phyloP scores from a whole-genome alignment of 2,888 invertebrate species.

The Chesias legatella region DNA sequence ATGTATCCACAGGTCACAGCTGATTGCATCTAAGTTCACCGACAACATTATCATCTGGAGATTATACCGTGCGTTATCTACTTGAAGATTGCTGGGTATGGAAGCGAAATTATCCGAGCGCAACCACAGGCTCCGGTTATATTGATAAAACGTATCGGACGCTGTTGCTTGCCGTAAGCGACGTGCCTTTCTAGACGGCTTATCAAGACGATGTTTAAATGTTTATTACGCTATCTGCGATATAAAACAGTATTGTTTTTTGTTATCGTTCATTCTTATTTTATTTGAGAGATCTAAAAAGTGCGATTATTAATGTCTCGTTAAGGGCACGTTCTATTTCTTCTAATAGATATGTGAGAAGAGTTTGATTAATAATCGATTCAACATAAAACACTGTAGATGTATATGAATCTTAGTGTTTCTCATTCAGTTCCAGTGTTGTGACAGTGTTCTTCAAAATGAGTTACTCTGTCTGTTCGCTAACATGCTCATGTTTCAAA shows the following conservation, averaged over 20 bases:
- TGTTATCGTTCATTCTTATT: background rate
- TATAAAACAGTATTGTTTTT: background rate
- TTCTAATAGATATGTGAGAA: too few species aligned
- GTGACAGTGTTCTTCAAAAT: too few species aligned
- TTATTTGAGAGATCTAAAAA: background rate
- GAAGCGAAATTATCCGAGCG: constrained; percentile 37
- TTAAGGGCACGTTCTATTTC: too few species aligned
- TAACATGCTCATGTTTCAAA: too few species aligned
- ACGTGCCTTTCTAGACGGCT: constrained; percentile 34
- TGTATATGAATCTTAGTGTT: too few species aligned
- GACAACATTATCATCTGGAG: constrained; percentile 17
- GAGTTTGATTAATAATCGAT: too few species aligned
- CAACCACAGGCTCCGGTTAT: constrained; percentile 31
- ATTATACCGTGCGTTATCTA: constrained; percentile 33
- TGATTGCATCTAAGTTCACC: constrained; percentile 19
- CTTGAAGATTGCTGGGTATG: constrained; percentile 10
- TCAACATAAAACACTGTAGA: too few species aligned
- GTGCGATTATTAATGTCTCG: background rate
- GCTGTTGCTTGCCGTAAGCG: constrained; percentile 47
- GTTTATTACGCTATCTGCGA: constrained; percentile 5
- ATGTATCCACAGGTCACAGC: constrained; percentile 29
- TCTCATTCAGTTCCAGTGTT: too few species aligned
- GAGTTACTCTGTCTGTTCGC: too few species aligned
- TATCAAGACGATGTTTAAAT: constrained; percentile 36
- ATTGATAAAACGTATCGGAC: constrained; percentile 41